Base-by-base conservation (phyloP, 2,113 vertebrate species). In the Eulacestoma nigropectus region DNA sequence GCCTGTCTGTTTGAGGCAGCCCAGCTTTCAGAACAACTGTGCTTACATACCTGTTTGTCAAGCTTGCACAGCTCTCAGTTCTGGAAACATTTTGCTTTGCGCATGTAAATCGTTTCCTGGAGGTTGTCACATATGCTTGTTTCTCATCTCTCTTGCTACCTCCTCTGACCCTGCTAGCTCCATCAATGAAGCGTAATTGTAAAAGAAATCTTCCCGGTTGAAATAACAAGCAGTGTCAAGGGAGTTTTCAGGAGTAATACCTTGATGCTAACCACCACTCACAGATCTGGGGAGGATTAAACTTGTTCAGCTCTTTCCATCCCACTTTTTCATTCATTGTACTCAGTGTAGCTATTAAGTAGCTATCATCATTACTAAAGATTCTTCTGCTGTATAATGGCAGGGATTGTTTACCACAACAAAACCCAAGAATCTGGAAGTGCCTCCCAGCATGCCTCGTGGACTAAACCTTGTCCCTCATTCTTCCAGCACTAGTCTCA, bases 101-200 rank as follows among this genome's bases (percentile, higher is more conserved):
- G 0, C 87, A 87, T 50, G 67, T 91, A 91, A 85, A 88, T 80
- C 0, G 0, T 93, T 74, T 93, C 63, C 84, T 85, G 63, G 52
- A 84, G 78, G 44, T 80, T 94, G 84, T 89, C 78, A 65, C 55
- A 85, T 79, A 73, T 42, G 42, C 57, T 87, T 73, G 27, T 52
- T 83, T 84, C 91, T 87, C 57, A 50, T 80, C 65, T 87, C 70
- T 91, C 35, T 22, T 74, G 70, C 70, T 94, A n/a, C 75, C 82
- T 94, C 42, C 42, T 87, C 72, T 93, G 87, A 95, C 63, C 87
- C 67, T 93, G 42, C 46, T 89, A 91, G 77, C 80, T 93, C 63
- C 67, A 73, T 85, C 84, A 22, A 44, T 73, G 77, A 15, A 37
- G 67, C 16, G 6, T 52, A 93, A 85, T 80, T 83, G 57, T 53